These are phyloP conservation scores for Ursus arctos DNA, from an alignment of 2,113 vertebrate genomes.

Conservation along the genomic window DNA sequence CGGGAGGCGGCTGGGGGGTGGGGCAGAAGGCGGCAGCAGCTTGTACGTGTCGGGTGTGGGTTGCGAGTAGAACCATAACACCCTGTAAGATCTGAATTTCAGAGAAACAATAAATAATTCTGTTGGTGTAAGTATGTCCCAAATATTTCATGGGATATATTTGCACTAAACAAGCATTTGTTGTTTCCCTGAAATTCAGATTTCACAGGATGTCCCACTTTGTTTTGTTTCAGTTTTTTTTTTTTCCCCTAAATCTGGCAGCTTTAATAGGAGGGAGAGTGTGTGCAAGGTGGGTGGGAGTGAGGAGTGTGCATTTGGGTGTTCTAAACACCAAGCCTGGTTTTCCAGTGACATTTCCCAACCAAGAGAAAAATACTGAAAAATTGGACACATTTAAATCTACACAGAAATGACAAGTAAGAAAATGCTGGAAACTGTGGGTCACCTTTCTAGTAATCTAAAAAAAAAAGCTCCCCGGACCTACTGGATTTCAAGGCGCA, in stretches of 20 bases:
- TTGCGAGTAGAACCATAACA: rapidly evolving
- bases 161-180: neutral
- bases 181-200: neutral
- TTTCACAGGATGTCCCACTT: rapidly evolving
- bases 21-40: neutral
- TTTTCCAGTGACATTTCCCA: neutral
- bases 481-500: rapidly evolving
- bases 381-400: neutral
- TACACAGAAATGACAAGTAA: neutral
- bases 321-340: neutral
- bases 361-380: neutral
- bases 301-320: too few species aligned
- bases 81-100: neutral
- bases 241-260: neutral
- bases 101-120: rapidly evolving
- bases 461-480: too few species aligned
- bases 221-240: neutral
- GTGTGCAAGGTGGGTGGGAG: rapidly evolving
- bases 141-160: rapidly evolving
- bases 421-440: rapidly evolving
- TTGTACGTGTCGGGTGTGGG: neutral
- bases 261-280: neutral
- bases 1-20: rapidly evolving
- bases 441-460: rapidly evolving
- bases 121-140: rapidly evolving